These are phyloP conservation scores for Synergus umbraculus DNA, from an alignment of 2,888 invertebrate genomes.

Conservation along the genomic window DNA sequence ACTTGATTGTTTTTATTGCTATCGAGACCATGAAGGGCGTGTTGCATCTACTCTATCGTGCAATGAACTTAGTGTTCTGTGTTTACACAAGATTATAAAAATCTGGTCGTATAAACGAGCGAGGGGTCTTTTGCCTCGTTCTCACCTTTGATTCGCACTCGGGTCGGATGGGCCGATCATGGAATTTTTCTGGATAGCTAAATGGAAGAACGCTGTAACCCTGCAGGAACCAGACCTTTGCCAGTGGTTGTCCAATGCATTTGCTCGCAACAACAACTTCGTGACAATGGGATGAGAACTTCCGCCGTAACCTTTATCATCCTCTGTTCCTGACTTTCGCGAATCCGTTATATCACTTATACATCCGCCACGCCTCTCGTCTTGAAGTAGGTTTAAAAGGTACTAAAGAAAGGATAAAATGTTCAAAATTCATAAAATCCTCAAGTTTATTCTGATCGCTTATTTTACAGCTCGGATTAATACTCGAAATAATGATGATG, in stretches of 20 bases:
- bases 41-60: background rate
- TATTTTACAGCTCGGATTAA: background rate
- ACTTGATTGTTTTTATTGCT: constrained; percentile 1
- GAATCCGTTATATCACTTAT: constrained; percentile 53
- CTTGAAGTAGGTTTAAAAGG: background rate
- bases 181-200: constrained; percentile 69
- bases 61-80: background rate
- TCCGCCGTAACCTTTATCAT: constrained; percentile 59
- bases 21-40: background rate
- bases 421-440: background rate
- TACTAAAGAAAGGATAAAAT: background rate
- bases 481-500: background rate
- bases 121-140: constrained; percentile 14
- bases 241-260: constrained; percentile 62
- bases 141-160: constrained; percentile 44
- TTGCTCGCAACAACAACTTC: constrained; percentile 53
- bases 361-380: constrained; percentile 33
- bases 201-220: constrained; percentile 75
- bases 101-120: constrained; percentile 18
- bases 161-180: constrained; percentile 32
- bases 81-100: constrained; percentile 32
- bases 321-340: constrained; percentile 46
- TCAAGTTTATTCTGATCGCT: background rate
- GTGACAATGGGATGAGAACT: constrained; percentile 67
- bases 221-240: constrained; percentile 59